Evolutionary conservation across 2,113 vertebrate species (phyloP), one percentile per base, ranked within the genome.

Genomic region (Myotis brandtii): DNA sequence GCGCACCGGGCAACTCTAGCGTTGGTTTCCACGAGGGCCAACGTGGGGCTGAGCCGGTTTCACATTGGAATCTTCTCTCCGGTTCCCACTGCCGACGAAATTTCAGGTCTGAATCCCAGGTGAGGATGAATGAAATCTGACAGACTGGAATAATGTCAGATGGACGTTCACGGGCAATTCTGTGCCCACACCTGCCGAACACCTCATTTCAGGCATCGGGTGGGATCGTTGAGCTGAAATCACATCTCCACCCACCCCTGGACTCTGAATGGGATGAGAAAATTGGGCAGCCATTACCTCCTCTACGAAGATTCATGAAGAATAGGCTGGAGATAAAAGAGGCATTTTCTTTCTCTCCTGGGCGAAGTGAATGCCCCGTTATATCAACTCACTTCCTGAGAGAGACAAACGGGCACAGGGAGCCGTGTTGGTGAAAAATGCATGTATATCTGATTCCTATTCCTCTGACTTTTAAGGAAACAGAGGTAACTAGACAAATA

Each of bases 51-150:
- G 8, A 23, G 54, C 80, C 32, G 37, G 67, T 34, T 76, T 79
- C 30, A 32, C 7, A 59, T 30, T 9, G 17, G 54, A 87, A 34
- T 75, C 23, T 30, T 40, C 46, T 56, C 48, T 70, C 30, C 37
- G 9, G 18, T 73, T 76, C 67, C 88, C 59, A 32, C 67, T 67
- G 30, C 85, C 72, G 95, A 56, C 50, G 52, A 82, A 76, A 77
- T 82, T 66, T 77, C 59, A 16, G 52, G 50, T 75, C 64, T 69
- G 75, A 77, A 62, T 92, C 95, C 48, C n/a, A 89, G 80, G 27
- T 34, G 0, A 23, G 73, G 46, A 11, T 32, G 86, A 79, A 76
- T 3, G 37, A 69, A 62, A 21, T 37, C 77, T 13, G 70, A 16
- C 0, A 50, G 80, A 69, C 46, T 1, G 70, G 23, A n/a, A 6